A percentile compares a stretch with the other conserved stretches of the same genome.
phyloP scores from a whole-genome alignment of 2,888 invertebrate genomes.

The Limnephilus rhombicus region DNA sequence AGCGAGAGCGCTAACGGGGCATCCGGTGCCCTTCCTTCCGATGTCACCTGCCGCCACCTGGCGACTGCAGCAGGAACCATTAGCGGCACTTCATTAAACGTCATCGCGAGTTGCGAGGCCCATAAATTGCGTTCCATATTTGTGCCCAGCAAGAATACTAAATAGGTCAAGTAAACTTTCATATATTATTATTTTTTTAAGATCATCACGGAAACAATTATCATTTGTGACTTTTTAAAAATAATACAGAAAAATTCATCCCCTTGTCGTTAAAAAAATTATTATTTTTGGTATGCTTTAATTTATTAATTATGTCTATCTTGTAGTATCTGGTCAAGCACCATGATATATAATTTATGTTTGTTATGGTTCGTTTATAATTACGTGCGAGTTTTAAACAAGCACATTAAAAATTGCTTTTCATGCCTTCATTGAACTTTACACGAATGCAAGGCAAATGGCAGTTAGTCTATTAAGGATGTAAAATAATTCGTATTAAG shows the following conservation, averaged over 20 bases:
- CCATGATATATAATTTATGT: too few relatives aligned
- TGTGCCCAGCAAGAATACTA: neutral
- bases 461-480: too few relatives aligned
- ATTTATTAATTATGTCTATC: too few relatives aligned
- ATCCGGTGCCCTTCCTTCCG: conserved; percentile 57
- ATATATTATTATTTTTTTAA: neutral
- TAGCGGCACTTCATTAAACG: conserved; percentile 34
- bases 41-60: conserved; percentile 35
- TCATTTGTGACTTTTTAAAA: neutral
- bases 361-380: too few relatives aligned
- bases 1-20: conserved; percentile 45
- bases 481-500: too few relatives aligned
- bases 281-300: too few relatives aligned
- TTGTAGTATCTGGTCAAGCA: too few relatives aligned
- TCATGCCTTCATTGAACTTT: too few relatives aligned
- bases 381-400: too few relatives aligned
- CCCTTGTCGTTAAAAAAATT: too few relatives aligned
- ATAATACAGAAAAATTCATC: neutral
- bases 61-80: conserved; percentile 50
- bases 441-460: too few relatives aligned
- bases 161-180: neutral
- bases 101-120: neutral
- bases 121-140: neutral
- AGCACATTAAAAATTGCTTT: too few relatives aligned
- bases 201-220: neutral